These are phyloP conservation scores for Aphidoletes aphidimyza DNA, from an alignment of 2,888 invertebrate species.

Conservation along the genomic window DNA sequence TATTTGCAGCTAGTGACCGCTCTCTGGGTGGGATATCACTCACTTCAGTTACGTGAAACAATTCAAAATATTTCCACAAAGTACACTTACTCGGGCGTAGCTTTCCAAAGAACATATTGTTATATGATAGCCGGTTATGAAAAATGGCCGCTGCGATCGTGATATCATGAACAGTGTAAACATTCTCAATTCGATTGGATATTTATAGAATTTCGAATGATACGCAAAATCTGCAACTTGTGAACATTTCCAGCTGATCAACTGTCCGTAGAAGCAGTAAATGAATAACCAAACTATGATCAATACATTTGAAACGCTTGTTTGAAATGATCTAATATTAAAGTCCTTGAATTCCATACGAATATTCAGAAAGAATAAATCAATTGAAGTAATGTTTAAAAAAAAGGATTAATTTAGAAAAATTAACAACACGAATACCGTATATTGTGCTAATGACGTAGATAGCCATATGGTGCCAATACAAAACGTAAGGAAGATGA, in stretches of 20 bases:
- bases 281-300: conserved; percentile 35
- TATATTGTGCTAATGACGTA: neutral
- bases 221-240: conserved; percentile 16
- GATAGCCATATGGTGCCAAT: neutral
- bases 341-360: neutral
- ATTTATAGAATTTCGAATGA: conserved; percentile 1
- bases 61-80: too few species aligned
- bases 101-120: neutral
- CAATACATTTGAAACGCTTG: neutral
- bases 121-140: neutral
- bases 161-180: neutral
- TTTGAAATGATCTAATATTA: neutral
- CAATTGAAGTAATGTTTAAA: neutral
- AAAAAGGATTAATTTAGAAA: neutral
- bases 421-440: too few species aligned
- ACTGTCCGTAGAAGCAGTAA: conserved; percentile 4
- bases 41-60: too few species aligned
- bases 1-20: too few species aligned
- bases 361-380: neutral
- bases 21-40: too few species aligned
- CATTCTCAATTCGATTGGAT: neutral
- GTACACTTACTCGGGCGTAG: neutral
- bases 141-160: neutral
- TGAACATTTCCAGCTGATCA: neutral
- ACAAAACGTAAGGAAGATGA: neutral